Conservation (phyloP, 2,113 vertebrate genomes). For the Elachura formosa region DNA sequence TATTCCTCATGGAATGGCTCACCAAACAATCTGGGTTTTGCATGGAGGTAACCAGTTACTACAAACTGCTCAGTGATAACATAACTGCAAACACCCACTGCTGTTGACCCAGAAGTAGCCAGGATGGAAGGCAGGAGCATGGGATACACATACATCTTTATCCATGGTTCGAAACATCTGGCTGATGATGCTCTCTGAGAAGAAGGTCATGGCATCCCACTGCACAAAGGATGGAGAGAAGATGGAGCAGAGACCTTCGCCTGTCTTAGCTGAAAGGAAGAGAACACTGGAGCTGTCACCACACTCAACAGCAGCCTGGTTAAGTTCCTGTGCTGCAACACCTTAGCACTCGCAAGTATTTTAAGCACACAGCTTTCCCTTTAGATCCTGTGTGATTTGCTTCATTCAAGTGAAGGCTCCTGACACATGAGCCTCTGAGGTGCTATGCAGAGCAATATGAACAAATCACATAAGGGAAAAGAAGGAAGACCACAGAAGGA, state of each 20-base stretch:
- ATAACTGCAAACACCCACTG: neutral
- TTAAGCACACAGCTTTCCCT: neutral
- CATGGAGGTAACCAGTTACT: neutral
- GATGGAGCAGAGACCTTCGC: conserved; percentile 82
- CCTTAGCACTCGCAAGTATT: neutral
- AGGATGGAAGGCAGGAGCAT: neutral
- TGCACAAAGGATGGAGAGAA: conserved; percentile 87
- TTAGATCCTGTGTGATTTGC: accelerated
- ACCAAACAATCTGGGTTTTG: neutral
- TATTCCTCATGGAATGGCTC: neutral
- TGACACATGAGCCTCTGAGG: neutral
- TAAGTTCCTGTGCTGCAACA: neutral
- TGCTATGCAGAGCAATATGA: neutral
- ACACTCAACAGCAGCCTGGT: neutral
- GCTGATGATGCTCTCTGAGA: conserved; percentile 85
- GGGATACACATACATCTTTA: conserved; percentile 81
- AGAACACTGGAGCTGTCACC: neutral
- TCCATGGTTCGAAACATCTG: conserved; percentile 85
- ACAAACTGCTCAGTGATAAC: neutral
- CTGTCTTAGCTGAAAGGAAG: conserved; percentile 74
- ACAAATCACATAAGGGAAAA: neutral
- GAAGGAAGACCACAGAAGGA: neutral
- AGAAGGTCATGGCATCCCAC: conserved; percentile 96
- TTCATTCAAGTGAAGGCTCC: neutral
- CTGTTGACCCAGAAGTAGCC: neutral